phyloP scores from a whole-genome alignment of 92 coral and sea anemone genomes.

The Epizoanthus rinbou region DNA sequence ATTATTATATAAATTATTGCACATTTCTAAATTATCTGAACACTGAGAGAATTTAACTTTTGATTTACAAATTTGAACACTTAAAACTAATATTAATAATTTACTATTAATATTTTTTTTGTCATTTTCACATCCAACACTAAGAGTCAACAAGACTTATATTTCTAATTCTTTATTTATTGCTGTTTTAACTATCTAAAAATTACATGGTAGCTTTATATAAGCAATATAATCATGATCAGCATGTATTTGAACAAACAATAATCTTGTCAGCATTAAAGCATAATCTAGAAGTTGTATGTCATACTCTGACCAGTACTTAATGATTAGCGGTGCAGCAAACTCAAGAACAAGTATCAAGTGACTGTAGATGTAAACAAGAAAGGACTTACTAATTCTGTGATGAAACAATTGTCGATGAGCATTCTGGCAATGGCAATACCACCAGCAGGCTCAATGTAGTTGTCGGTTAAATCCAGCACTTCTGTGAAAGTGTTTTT shows the following conservation, averaged over 20 bases:
- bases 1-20: no score
- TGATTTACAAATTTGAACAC: no score
- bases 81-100: no score
- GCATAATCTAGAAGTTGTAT: no score
- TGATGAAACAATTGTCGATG: conserved; percentile 90
- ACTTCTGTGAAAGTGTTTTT: conserved; percentile 91
- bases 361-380: neutral
- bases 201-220: neutral
- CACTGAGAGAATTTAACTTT: no score
- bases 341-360: neutral
- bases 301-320: no score
- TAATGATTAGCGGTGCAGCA: neutral
- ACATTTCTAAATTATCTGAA: no score
- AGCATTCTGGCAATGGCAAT: conserved; percentile 77
- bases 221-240: neutral
- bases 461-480: conserved; percentile 89
- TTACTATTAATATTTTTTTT: no score
- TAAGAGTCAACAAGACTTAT: no score
- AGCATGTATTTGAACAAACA: neutral
- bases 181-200: neutral
- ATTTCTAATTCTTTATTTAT: no score
- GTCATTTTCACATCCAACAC: no score
- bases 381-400: conserved; percentile 77
- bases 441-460: conserved; percentile 79
- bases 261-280: neutral